Evolutionary conservation across 2,113 vertebrate species (phyloP), one percentile per base, ranked within the genome.

Genomic region (Zosterops hypoxanthus): DNA sequence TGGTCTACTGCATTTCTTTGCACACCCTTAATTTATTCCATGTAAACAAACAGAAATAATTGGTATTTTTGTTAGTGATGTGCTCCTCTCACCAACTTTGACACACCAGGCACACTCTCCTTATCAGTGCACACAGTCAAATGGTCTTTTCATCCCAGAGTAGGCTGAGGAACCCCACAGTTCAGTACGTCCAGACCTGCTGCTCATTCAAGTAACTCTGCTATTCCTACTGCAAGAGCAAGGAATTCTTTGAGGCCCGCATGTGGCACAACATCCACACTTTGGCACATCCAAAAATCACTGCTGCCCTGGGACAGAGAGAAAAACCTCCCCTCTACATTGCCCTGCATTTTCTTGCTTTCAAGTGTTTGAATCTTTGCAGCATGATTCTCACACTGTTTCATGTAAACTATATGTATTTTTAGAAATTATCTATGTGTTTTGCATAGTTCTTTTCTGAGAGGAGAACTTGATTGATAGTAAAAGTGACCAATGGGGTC

Each of bases 181-280:
- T 26, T 69, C 47, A 73, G n/a, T 36, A 25, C 0, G 0, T 15
- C 53, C 70, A 34, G 18, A 41, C 28, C 2, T 1, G 63, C 31
- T 44, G 46, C 23, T 73, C 72, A 1, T 23, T 29, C 28, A 18
- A 7, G 17, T 10, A 41, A 39, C 36, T 36, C 63, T 55, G 59
- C 28, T 19, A 12, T 3, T 77, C 39, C 68, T 13, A 29, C 56
- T 46, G 46, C 26, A 33, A 49, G 19, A 52, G 49, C 33, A 64
- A 60, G 55, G 5, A 23, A 34, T 23, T 20, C 33, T 56, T 4
- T 6, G 21, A 56, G 23, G 41, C 4, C 31, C 17, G 15, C 10
- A 4, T 2, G 50, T n/a, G 77, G 50, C 68, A 42, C 44, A 76
- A 15, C 0, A 1, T 6, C 28, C 46, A 23, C 7, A 5, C 55